Evolutionary conservation across 1,140 invertebrate species (phyloP).

Genomic region (Drosophila guanche): DNA sequence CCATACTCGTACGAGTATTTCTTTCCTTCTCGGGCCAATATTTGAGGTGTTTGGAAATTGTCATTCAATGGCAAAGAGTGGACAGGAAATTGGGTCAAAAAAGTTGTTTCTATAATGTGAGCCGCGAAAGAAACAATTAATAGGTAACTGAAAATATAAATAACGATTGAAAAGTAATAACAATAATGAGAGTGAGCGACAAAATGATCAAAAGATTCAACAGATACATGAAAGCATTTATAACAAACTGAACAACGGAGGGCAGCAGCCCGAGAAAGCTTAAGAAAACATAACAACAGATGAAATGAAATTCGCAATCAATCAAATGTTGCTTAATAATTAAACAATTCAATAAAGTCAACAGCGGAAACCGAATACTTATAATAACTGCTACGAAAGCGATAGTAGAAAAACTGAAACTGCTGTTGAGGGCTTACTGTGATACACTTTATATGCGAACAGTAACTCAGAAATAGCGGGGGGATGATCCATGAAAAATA

Average conservation of each 20-base stretch:
- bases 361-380: conserved; percentile 60
- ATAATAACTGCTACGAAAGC: conserved; percentile 56
- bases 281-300: conserved; percentile 74
- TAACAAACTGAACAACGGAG: conserved; percentile 53
- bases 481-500: background rate
- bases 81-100: conserved; percentile 69
- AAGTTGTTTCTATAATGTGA: conserved; percentile 61
- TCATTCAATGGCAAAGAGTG: conserved; percentile 52
- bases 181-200: conserved; percentile 75
- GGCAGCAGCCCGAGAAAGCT: conserved; percentile 62
- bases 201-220: conserved; percentile 60
- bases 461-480: too few species aligned
- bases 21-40: conserved; percentile 14
- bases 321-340: conserved; percentile 83
- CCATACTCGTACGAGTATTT: conserved; percentile 6
- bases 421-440: background rate
- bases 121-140: conserved; percentile 31
- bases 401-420: conserved; percentile 13
- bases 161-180: conserved; percentile 74
- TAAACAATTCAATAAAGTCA: conserved; percentile 82
- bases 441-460: conserved; percentile 18
- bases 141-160: conserved; percentile 31
- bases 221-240: conserved; percentile 41
- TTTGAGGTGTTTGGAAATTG: conserved; percentile 33
- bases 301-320: conserved; percentile 80